Evolutionary conservation across 2,888 invertebrate genomes (phyloP).

Genomic region (Fissipunctia ypsillon): DNA sequence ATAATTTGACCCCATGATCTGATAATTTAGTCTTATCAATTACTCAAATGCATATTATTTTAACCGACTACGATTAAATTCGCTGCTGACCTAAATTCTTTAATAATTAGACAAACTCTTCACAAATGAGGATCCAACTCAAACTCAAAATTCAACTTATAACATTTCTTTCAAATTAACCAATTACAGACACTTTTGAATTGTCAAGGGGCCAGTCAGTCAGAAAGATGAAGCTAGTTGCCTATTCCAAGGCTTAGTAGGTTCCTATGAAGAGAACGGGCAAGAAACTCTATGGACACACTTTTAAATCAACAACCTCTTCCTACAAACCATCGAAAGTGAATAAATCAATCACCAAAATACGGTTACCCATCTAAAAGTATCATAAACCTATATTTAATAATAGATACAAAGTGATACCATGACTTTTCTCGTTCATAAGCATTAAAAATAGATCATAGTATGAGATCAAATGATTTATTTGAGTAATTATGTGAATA

Average conservation of each 20-base stretch:
- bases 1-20: slow-evolving; percentile 52
- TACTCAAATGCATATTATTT: slow-evolving; percentile 48
- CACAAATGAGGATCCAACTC: slow-evolving; percentile 21
- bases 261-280: no score
- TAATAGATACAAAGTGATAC: slow-evolving; percentile 60
- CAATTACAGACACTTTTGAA: no score
- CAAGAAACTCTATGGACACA: no score
- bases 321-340: background rate
- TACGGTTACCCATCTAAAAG: slow-evolving; percentile 53
- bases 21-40: slow-evolving; percentile 49
- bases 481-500: slow-evolving; percentile 86
- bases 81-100: slow-evolving; percentile 42
- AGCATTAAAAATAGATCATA: slow-evolving; percentile 69
- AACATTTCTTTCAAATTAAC: background rate
- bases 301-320: background rate
- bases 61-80: slow-evolving; percentile 45
- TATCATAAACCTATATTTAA: slow-evolving; percentile 55
- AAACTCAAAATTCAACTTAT: background rate
- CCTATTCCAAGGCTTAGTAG: no score
- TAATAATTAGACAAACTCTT: slow-evolving; percentile 26
- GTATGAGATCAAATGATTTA: slow-evolving; percentile 82
- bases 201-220: no score
- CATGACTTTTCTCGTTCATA: slow-evolving; percentile 54
- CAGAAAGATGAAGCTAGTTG: no score
- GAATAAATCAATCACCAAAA: slow-evolving; percentile 44